Evolutionary conservation across 2,888 invertebrate genomes (phyloP), one percentile per base, ranked within the genome.

Genomic region (Ditula angustiorana): DNA sequence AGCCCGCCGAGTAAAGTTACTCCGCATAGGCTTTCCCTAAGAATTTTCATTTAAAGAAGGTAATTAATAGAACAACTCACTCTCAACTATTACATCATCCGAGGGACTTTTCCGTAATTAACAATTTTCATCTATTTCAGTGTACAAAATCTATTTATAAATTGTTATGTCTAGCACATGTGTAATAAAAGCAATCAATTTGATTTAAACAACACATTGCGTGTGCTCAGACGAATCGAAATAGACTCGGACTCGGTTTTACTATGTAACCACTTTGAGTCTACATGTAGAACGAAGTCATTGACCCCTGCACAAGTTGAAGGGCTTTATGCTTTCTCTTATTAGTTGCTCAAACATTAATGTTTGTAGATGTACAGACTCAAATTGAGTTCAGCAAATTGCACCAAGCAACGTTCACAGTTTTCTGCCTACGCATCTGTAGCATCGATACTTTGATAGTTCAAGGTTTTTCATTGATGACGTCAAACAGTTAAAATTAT

Each of bases 341-440:
- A 52, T 33, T 30, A 33, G 33, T 52, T 33, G 21, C 52, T 52
- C 33, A 19, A 50, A 50, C 19, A 30, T 47, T 24, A 30, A 8
- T 19, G 7, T 19, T 33, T 21, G n/a, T 5, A 19, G 21, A 21
- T 33, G 33, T 52, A 33, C 2, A 10, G 21, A 33, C 11, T 33
- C 33, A 33, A 53, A 53, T 53, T 21, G 21, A 23, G 13, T 35
- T 30, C 28, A 8, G 35, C 35, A 35, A 52, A 21, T 11, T 0
- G n/a, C 21, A 28, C 11, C 5, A 33, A 7, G 33, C 11, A 2
- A 5, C 10, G 10, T 2, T 8, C 10, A 11, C 1, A 35, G 0
- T 23, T 23, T 35, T 23, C 53, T 53, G 23, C 53, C 53, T 53
- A 24, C 53, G 35, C 23, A 19, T 53, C n/a, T 53, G 23, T 35